Conservation (phyloP, 1,140 invertebrate genomes). For the Platyura marginata region DNA sequence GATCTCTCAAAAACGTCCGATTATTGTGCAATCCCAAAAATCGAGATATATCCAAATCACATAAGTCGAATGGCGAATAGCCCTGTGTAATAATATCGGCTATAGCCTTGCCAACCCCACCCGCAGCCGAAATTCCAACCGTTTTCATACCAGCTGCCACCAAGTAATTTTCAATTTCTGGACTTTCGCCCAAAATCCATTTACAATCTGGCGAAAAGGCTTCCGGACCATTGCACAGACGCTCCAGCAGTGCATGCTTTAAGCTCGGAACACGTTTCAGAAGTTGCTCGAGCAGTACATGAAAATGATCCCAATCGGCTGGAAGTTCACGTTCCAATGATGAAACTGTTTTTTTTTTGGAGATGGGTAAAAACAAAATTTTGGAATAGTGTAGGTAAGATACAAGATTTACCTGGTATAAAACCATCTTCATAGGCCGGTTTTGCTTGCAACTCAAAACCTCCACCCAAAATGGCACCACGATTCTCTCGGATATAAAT, state of each 20-base stretch:
- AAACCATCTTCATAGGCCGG: constrained; percentile 69
- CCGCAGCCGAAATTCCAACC: constrained; percentile 78
- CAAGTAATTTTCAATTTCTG: constrained; percentile 88
- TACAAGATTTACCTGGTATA: constrained; percentile 31
- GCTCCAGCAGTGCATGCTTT: constrained; percentile 47
- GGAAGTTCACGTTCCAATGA: constrained; percentile 38
- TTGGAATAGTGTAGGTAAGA: background rate
- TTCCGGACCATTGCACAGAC: constrained; percentile 74
- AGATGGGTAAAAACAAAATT: constrained; percentile 7
- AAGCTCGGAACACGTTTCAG: constrained; percentile 67
- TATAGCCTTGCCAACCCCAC: constrained; percentile 79
- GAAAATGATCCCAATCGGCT: constrained; percentile 93
- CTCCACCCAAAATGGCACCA: constrained; percentile 61
- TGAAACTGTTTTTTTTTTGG: constrained; percentile 14
- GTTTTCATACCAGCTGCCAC: constrained; percentile 94
- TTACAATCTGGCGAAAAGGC: constrained; percentile 87
- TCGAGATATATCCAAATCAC: constrained; percentile 78
- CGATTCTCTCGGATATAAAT: constrained; percentile 71
- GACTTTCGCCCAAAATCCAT: constrained; percentile 81
- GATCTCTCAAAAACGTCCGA: constrained; percentile 77
- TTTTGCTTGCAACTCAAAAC: constrained; percentile 74
- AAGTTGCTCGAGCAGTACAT: constrained; percentile 69
- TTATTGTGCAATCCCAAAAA: constrained; percentile 95
- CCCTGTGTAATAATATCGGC: constrained; percentile 80
- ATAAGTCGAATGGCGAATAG: constrained; percentile 65